A percentile compares a stretch with the other conserved stretches of the same genome.
phyloP scores from a whole-genome alignment of 2,113 vertebrate genomes.

The Apteryx mantelli region DNA sequence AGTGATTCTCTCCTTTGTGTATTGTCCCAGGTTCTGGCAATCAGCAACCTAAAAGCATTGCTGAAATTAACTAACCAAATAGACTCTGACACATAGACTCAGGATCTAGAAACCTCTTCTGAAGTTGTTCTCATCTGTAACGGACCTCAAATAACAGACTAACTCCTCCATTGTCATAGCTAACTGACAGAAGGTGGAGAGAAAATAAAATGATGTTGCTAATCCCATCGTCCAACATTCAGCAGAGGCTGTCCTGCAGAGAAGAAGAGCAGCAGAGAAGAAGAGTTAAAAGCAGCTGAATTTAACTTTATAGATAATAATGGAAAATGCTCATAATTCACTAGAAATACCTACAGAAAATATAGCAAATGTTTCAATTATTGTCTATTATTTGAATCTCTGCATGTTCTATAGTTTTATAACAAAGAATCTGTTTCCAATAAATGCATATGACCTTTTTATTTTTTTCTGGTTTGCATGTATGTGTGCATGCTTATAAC shows the following conservation, averaged over 20 bases:
- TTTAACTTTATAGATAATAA: background rate
- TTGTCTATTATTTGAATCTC: background rate
- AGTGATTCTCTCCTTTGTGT: background rate
- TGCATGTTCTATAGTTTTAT: background rate
- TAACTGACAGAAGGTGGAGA: background rate
- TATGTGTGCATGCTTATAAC: background rate
- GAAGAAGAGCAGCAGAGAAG: background rate
- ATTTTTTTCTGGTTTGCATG: background rate
- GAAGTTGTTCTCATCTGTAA: background rate
- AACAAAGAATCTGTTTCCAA: background rate
- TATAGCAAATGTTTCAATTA: background rate
- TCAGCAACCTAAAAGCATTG: background rate
- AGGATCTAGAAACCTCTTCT: background rate
- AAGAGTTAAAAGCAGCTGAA: background rate
- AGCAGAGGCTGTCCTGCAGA: background rate
- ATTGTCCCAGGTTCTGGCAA: background rate
- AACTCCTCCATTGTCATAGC: background rate
- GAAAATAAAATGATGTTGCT: background rate
- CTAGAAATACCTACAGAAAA: background rate
- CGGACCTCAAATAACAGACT: background rate
- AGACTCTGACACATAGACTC: background rate
- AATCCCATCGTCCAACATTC: background rate
- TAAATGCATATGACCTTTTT: background rate
- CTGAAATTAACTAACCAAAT: slow-evolving; percentile 32
- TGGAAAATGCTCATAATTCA: background rate